phyloP scores from a whole-genome alignment of 2,797 vertebrate species.

The Onychomys arenicola region DNA sequence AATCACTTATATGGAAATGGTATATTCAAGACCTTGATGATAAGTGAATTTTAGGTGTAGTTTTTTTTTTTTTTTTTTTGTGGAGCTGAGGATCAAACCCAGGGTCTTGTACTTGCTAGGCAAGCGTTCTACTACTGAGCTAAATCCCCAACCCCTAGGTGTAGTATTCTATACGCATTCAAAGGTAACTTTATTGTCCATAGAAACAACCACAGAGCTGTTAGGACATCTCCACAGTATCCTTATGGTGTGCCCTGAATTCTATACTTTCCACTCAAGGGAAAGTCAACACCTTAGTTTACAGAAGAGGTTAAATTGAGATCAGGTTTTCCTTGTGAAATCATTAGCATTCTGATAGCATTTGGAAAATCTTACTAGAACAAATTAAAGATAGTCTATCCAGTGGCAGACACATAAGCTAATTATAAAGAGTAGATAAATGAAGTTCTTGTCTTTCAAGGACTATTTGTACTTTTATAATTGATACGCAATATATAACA shows the following conservation, averaged over 20 bases:
- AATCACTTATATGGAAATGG: neutral
- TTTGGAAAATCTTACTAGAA: neutral
- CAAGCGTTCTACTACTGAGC: no score
- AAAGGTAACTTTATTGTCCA: neutral
- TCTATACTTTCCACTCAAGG: neutral
- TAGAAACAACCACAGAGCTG: accelerated
- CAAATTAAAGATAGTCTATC: neutral
- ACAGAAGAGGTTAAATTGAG: neutral
- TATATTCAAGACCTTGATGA: neutral
- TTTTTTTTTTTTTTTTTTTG: no score
- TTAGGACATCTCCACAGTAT: neutral
- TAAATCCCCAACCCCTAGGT: no score
- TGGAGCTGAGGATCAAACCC: no score
- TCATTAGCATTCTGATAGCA: neutral
- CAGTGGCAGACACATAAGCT: neutral
- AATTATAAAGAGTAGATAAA: neutral
- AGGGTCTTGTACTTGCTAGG: no score
- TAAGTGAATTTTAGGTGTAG: neutral
- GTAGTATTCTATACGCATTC: neutral
- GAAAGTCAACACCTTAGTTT: neutral
- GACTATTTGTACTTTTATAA: neutral
- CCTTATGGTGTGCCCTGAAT: neutral
- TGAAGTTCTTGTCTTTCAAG: neutral
- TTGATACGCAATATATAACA: neutral
- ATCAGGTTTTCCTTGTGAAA: neutral